These are phyloP conservation scores for Catharus ustulatus DNA, from an alignment of 2,797 vertebrate genomes.

Conservation along the genomic window DNA sequence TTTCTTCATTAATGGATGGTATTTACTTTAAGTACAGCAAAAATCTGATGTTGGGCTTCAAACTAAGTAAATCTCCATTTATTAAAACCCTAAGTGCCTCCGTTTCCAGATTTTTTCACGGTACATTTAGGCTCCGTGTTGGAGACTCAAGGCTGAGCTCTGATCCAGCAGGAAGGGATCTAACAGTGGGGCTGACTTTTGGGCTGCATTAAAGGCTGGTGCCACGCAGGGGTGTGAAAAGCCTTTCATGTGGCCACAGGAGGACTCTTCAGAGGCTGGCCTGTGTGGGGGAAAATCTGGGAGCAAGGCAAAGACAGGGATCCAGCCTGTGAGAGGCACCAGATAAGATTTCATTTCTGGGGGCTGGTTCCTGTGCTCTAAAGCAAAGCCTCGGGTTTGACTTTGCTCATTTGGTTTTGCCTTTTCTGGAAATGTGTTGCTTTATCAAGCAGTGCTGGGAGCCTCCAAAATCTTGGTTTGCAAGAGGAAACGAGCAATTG, in stretches of 20 bases:
- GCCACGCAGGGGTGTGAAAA: not conserved
- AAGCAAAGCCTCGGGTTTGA: not conserved
- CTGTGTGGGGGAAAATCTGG: not conserved
- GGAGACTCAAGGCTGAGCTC: not conserved
- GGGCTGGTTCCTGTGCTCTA: not conserved
- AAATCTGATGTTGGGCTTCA: not conserved
- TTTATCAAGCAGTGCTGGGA: not conserved
- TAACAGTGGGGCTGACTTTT: not conserved
- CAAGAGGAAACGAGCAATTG: not conserved
- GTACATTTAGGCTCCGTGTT: not conserved
- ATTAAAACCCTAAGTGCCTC: not conserved
- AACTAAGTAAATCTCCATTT: slow-evolving; percentile 8
- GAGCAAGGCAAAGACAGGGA: not conserved
- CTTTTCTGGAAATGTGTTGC: not conserved
- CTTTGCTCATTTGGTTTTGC: not conserved
- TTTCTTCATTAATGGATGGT: not conserved
- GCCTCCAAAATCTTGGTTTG: not conserved
- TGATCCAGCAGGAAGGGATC: not conserved
- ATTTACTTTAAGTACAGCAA: not conserved
- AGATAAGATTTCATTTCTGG: slow-evolving; percentile 7
- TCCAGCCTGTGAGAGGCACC: not conserved
- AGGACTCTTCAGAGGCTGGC: not conserved
- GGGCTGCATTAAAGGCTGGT: not conserved
- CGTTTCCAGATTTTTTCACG: not conserved
- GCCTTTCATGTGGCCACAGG: not conserved